Evolutionary conservation across 2,888 invertebrate genomes (phyloP).

Genomic region (Petrolisthes manimaculis): DNA sequence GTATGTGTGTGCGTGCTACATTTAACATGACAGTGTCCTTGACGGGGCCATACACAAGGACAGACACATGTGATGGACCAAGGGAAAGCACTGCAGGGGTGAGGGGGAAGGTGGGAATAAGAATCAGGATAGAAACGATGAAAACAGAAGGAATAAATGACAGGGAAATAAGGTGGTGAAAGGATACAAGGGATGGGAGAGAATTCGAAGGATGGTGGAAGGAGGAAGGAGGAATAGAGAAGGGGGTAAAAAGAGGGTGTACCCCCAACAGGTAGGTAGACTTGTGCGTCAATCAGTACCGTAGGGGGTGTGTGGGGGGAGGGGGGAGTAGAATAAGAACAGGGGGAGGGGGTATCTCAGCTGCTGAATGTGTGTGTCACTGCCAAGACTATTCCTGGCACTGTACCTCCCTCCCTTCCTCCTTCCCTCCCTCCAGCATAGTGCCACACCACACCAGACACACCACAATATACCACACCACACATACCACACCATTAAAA

Average conservation of each 20-base stretch:
- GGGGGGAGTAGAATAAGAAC: no score
- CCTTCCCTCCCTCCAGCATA: no score
- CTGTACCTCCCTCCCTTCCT: no score
- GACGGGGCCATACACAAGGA: no score
- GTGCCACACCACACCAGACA: no score
- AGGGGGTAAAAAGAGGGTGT: not conserved
- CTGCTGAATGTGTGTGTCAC: conserved; percentile 11
- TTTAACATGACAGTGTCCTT: no score
- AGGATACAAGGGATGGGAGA: not conserved
- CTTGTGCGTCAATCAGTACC: no score
- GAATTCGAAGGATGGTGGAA: not conserved
- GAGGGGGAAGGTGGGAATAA: not conserved
- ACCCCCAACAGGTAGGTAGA: no score
- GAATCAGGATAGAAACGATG: not conserved
- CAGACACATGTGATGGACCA: not conserved
- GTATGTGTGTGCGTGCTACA: no score
- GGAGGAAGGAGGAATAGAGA: not conserved
- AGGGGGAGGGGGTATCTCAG: not conserved
- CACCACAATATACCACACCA: no score
- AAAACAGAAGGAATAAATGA: not conserved
- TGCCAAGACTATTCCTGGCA: not conserved
- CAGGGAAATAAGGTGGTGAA: not conserved
- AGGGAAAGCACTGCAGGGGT: not conserved
- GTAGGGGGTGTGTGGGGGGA: no score
- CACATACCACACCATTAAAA: no score